A percentile compares a stretch with the other conserved stretches of the same genome.
phyloP scores from a whole-genome alignment of 2,797 vertebrate species.

The Triplophysa yarkandensis region DNA sequence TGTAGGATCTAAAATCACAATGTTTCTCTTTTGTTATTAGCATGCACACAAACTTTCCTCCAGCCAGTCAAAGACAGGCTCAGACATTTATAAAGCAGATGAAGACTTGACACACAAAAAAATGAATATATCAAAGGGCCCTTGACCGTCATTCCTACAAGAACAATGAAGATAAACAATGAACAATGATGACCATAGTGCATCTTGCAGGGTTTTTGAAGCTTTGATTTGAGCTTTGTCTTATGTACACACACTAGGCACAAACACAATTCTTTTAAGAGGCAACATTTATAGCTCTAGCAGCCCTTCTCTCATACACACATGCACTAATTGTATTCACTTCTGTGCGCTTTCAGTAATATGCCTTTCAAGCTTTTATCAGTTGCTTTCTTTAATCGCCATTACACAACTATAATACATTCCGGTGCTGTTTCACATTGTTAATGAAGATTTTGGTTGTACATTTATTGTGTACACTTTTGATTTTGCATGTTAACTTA shows the following conservation, averaged over 20 bases:
- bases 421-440: slow-evolving; percentile 13
- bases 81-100: slow-evolving; percentile 11
- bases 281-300: slow-evolving; percentile 37
- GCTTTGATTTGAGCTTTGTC: slow-evolving; percentile 1
- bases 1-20: slow-evolving; percentile 51
- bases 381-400: slow-evolving; percentile 25
- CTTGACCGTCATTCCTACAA: slow-evolving; percentile 23
- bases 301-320: slow-evolving; percentile 32
- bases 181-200: no score
- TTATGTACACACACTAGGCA: slow-evolving; percentile 14
- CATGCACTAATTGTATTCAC: slow-evolving; percentile 7
- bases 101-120: not conserved
- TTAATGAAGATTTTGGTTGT: slow-evolving; percentile 21
- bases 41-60: slow-evolving; percentile 7
- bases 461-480: slow-evolving; percentile 13
- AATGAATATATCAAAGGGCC: slow-evolving; percentile 12
- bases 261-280: slow-evolving; percentile 51
- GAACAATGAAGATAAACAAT: no score
- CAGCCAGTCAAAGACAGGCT: slow-evolving; percentile 11
- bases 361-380: slow-evolving; percentile 21
- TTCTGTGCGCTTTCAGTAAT: slow-evolving; percentile 18
- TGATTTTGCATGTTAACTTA: slow-evolving; percentile 49
- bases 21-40: slow-evolving; percentile 27
- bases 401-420: slow-evolving; percentile 5
- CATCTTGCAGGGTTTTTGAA: slow-evolving; percentile 34